Evolutionary conservation across 2,113 vertebrate genomes (phyloP), one percentile per base, ranked within the genome.

Genomic region (Albula goreensis): DNA sequence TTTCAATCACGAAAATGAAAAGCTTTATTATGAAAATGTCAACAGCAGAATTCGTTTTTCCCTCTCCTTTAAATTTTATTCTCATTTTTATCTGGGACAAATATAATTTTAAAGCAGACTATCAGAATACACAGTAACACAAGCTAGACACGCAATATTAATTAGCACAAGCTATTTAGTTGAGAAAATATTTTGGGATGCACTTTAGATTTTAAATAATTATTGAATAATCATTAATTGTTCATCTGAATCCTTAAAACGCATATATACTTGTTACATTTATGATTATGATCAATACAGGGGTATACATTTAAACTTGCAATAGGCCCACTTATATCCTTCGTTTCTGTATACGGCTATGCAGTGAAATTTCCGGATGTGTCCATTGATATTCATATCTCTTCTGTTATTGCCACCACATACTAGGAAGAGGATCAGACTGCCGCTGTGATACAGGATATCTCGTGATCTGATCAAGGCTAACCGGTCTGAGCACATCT

Each of bases 391-490:
- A 85, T 87, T 88, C 87, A 80, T 90, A 90, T 90, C 90, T 89
- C 81, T 48, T 70, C 17, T 70, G 63, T n/a, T 70, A n/a, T 25
- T 74, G 70, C 25, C n/a, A 85, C 85, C 85, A 84, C 86, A 86
- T 88, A 80, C 81, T 86, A 78, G 78, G 86, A 48, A 85, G 83
- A 83, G 84, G 81, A 81, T 84, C 86, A 86, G 4, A 66, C 50
- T 70, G 74, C 50, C 17, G 74, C 87, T 84, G 63, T 84, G 9
- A 10, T 66, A 57, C 51, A 50, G 81, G 57, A 81, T 88, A 87
- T 90, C 88, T 91, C 84, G 63, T 60, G 53, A 79, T 93, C 92
- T 94, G 86, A 90, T 92, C 87, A 88, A 93, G 91, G 87, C 89
- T 50, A 83, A 89, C 90, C 84, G 90, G 91, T 92, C 91, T 89